A percentile compares a stretch with the other conserved stretches of the same genome.
Evolutionary conservation across 2,888 invertebrate genomes (phyloP).

Genomic region (Drosophila ustulata): DNA sequence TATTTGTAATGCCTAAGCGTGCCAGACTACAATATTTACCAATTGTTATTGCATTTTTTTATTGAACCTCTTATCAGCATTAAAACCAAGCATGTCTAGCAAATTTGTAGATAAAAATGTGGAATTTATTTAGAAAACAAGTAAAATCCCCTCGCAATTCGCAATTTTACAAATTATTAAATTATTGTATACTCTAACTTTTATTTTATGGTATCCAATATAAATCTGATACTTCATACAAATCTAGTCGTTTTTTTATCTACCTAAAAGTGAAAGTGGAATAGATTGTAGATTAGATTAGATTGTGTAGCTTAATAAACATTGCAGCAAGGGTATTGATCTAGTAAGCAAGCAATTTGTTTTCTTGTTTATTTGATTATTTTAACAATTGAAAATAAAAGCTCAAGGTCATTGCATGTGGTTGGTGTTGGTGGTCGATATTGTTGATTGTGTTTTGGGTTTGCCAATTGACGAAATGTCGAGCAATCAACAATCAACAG

Average conservation of each 20-base stretch:
- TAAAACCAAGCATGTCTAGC: neutral
- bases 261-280: constrained; percentile 2
- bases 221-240: neutral
- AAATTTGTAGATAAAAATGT: neutral
- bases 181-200: too few species aligned
- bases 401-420: constrained; percentile 40
- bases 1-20: neutral
- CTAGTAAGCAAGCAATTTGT: neutral
- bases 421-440: neutral
- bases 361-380: constrained; percentile 9
- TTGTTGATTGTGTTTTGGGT: constrained; percentile 25
- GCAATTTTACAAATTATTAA: neutral
- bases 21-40: too few species aligned
- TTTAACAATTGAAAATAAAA: constrained; percentile 42
- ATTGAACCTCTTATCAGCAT: neutral
- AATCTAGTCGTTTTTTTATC: neutral
- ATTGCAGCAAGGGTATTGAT: constrained; percentile 1
- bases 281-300: constrained; percentile 8
- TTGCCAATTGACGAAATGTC: constrained; percentile 49
- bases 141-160: too few species aligned
- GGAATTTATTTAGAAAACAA: neutral
- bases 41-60: neutral
- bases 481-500: constrained; percentile 39
- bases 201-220: neutral
- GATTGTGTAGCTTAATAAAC: neutral